These are phyloP conservation scores for Ylistrum balloti DNA, from an alignment of 1,140 invertebrate species.

Conservation along the genomic window DNA sequence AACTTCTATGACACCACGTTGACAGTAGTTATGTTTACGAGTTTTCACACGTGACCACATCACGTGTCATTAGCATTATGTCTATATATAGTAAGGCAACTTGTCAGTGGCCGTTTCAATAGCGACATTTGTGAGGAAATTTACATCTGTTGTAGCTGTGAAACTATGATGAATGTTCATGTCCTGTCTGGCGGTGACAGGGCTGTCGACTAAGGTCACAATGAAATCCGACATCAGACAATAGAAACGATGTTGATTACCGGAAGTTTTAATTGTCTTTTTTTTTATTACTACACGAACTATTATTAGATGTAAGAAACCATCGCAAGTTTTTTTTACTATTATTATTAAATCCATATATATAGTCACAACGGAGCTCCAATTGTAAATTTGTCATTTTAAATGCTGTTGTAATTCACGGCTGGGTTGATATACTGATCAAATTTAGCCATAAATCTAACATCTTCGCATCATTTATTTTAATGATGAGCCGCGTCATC, in stretches of 20 bases:
- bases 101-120: not conserved
- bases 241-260: not conserved
- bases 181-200: not conserved
- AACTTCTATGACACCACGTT: too few species aligned
- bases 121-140: not conserved
- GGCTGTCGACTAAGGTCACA: not conserved
- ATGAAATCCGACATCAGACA: not conserved
- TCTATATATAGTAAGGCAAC: not conserved
- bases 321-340: too few species aligned
- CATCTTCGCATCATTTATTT: not conserved
- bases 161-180: not conserved
- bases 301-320: too few species aligned
- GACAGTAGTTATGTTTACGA: too few species aligned
- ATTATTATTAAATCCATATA: too few species aligned
- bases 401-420: not conserved
- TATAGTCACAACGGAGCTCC: too few species aligned
- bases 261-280: not conserved
- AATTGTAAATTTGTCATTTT: not conserved
- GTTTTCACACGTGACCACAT: too few species aligned
- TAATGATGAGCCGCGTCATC: not conserved
- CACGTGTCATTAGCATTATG: not conserved
- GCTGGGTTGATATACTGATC: not conserved
- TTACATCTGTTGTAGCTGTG: constrained; percentile 10
- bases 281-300: not conserved
- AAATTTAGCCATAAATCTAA: not conserved